Base-by-base conservation (phyloP, 2,888 invertebrate species). In the Colletes collaris region DNA sequence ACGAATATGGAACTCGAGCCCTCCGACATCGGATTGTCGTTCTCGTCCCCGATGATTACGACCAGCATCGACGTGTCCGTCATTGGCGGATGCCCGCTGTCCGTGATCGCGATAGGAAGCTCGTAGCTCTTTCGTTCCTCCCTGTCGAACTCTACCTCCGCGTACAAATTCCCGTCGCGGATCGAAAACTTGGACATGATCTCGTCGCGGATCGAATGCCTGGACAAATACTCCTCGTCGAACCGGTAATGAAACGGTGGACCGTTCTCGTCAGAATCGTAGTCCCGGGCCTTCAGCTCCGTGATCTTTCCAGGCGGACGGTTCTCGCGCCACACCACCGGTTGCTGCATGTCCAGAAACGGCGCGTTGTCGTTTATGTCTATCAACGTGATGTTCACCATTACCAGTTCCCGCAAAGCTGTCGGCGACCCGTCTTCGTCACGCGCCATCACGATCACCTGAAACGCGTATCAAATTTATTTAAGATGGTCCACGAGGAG, bases 351-450 rank as follows among this genome's bases (percentile, higher is more conserved):
- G 56, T 96, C 96, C 78, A 98, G 94, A 91, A 96, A 96, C 0
- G 99, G 99, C 0, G 97, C 97, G 92, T 99, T 99, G 92, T 99
- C 99, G 92, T 99, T 99, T 89, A 98, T 97, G 90, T 99, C 99
- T 13, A 90, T 92, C 46, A 96, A 92, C 4, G 92, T 93, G 37
- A 95, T 96, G 46, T 94, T 93, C 37, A 97, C 96, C 87, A 96
- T 95, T 0, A 95, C 95, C 2, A 95, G 95, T 0, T 95, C 94
- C 76, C 95, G 94, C 68, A 95, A 91, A 0, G 94, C 93, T 35
- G 96, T 96, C 16, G 95, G 95, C 0, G 95, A 94, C 4, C 94
- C 94, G 87, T 96, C 95, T 86, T 96, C 95, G 92, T 98, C 98
- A 58, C 95, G 95, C 0, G 98, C 98, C 90, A 96, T 93, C 1